Percentiles rank a stretch among this genome's conserved stretches.
Conservation (phyloP, 2,888 invertebrate species). For the Agrochola litura region DNA sequence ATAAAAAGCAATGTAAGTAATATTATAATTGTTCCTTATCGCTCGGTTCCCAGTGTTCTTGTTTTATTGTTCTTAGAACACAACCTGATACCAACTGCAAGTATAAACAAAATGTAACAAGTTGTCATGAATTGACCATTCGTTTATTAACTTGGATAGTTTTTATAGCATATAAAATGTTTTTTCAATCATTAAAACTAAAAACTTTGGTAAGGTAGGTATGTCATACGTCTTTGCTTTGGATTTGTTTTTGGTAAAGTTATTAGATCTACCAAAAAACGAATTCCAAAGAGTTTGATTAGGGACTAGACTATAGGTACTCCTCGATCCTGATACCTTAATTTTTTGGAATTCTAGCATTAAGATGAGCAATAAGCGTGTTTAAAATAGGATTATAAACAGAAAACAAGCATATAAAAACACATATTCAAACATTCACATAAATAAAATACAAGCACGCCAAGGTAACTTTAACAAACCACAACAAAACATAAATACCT, state of each 20-base stretch:
- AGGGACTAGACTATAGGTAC: not conserved
- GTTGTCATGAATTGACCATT: not conserved
- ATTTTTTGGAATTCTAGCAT: too few relatives aligned
- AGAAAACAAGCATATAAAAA: not conserved
- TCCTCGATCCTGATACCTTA: not conserved
- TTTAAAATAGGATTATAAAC: too few relatives aligned
- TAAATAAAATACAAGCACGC: not conserved
- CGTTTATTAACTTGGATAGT: not conserved
- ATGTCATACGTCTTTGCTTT: not conserved
- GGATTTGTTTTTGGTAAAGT: not conserved
- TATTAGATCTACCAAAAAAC: not conserved
- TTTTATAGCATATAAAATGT: not conserved
- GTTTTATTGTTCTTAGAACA: constrained; percentile 38
- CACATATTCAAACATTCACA: not conserved
- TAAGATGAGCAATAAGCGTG: too few relatives aligned
- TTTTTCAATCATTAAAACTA: too few relatives aligned
- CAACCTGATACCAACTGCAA: constrained; percentile 32
- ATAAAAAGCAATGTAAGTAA: constrained; percentile 20
- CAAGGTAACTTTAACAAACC: not conserved
- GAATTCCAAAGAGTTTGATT: not conserved
- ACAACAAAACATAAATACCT: constrained; percentile 7
- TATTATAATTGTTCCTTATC: constrained; percentile 33
- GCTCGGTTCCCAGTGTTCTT: constrained; percentile 46
- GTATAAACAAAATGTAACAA: constrained; percentile 25
- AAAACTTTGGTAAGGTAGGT: too few relatives aligned